Base-by-base conservation (phyloP, 2,888 invertebrate genomes). In the Lepidocyrtinus sp. region DNA sequence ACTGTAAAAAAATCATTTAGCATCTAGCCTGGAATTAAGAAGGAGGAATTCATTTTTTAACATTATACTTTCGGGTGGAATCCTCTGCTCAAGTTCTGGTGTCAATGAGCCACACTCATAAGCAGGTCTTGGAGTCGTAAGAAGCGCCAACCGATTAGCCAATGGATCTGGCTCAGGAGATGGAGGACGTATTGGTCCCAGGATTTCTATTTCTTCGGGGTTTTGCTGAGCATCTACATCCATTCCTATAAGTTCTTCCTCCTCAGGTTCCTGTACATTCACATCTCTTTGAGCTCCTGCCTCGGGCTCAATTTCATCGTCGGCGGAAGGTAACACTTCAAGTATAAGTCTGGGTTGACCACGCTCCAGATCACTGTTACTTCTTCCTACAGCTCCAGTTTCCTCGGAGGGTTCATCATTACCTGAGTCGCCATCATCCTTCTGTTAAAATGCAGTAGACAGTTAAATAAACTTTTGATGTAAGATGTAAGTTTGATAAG, bases 341-440 rank as follows among this genome's bases (percentile, higher is more conserved):
- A 17, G 26, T 36, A 59, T 82, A 59, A 61, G 36, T 0, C 90
- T 72, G 36, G 81, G 75, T 15, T 77, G 22, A 19, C 84, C 85
- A 68, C 86, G 87, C 3, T 84, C 83, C 75, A 87, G 86, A 59
- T 83, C 85, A 69, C 70, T 69, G 21, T 79, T 74, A 75, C 62
- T 75, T 17, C 78, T 1, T 2, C 26, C 75, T 5, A 76, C 78
- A 7, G 83, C 5, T 36, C 78, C 84, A 7, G 86, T 85, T 61
- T 85, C 85, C 70, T 95, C 95, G 50, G 93, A 92, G 0, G 97
- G 97, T 88, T 98, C 97, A 88, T 98, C 98, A 88, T 96, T 98
- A 0, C 97, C 98, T 0, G 96, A 97, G 88, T 97, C 97, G 85
- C 95, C 95, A 86, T 96, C 96, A 87, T 96, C 96, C 89, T 92